These are phyloP conservation scores for Eilema griseolum DNA, from an alignment of 2,888 invertebrate genomes.

Conservation along the genomic window DNA sequence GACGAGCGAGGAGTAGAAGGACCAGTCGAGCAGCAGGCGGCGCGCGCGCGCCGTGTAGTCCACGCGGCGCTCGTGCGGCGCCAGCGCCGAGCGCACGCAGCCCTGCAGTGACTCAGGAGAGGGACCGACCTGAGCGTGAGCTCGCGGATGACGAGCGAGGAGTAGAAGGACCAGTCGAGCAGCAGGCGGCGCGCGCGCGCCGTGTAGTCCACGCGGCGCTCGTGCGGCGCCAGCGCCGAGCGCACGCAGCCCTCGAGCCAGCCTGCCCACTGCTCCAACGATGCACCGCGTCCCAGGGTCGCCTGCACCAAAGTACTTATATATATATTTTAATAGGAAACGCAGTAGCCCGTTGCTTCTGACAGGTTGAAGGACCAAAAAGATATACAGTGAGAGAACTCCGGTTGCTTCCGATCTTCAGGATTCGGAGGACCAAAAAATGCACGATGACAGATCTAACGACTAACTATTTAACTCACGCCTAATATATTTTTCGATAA, in stretches of 20 bases:
- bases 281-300: conserved; percentile 96
- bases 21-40: conserved; percentile 82
- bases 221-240: conserved; percentile 95
- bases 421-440: background rate
- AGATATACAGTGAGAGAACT: background rate
- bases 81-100: too few species aligned
- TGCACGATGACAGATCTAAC: too few species aligned
- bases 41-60: conserved; percentile 89
- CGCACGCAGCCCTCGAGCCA: conserved; percentile 99
- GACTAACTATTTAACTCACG: too few species aligned
- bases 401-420: background rate
- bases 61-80: conserved; percentile 93
- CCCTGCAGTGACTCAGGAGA: conserved; percentile 77
- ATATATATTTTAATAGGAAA: background rate
- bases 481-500: too few species aligned
- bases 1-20: conserved; percentile 99
- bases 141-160: conserved; percentile 99
- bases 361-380: background rate
- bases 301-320: conserved; percentile 68
- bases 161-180: conserved; percentile 99
- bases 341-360: background rate
- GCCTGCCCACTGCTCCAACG: conserved; percentile 98
- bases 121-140: conserved; percentile 90
- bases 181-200: conserved; percentile 94
- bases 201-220: conserved; percentile 93